Evolutionary conservation across 1,140 invertebrate species (phyloP).

Genomic region (Cyclina sinensis): DNA sequence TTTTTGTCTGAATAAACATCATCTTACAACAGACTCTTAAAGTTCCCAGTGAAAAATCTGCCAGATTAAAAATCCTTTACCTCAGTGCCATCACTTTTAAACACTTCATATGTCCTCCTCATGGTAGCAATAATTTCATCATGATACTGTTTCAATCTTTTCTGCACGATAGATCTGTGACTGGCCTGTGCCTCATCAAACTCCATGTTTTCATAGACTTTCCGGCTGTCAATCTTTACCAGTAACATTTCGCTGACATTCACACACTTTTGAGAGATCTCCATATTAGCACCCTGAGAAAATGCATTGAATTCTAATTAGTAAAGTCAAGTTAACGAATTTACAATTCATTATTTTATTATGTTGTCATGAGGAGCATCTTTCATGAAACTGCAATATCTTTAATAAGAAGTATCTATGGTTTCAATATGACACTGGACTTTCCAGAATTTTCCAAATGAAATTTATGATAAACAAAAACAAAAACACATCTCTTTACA

Average conservation of each 20-base stretch:
- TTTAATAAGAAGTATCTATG: no score
- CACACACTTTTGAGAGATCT: slow-evolving; percentile 92
- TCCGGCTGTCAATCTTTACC: slow-evolving; percentile 89
- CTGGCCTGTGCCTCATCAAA: slow-evolving; percentile 86
- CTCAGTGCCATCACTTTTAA: slow-evolving; percentile 86
- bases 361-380: no score
- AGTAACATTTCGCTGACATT: slow-evolving; percentile 92
- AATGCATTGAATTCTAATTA: no score
- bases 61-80: slow-evolving; percentile 63
- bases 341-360: no score
- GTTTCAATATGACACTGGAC: no score
- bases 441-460: no score
- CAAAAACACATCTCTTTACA: no score
- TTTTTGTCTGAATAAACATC: no score
- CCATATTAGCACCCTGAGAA: slow-evolving; percentile 90
- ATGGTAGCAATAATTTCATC: slow-evolving; percentile 84
- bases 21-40: no score
- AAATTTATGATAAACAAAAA: no score
- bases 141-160: slow-evolving; percentile 82
- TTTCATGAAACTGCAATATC: no score
- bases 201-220: slow-evolving; percentile 86
- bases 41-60: background rate
- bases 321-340: no score
- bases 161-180: slow-evolving; percentile 81
- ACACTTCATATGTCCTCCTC: slow-evolving; percentile 86